Conservation (phyloP, 2,888 invertebrate species). For the Laspeyria flexula region DNA sequence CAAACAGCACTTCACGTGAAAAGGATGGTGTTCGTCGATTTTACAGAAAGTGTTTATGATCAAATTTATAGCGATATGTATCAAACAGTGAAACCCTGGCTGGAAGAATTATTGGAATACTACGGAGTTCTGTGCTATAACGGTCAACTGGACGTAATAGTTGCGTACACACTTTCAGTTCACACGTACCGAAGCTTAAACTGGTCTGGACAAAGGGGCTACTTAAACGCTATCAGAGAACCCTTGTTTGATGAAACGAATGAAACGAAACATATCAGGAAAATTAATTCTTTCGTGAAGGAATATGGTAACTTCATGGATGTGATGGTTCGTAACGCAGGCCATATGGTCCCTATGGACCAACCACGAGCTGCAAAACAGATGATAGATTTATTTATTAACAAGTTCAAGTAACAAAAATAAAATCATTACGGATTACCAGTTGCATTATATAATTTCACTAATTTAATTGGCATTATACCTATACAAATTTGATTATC, state of each 20-base stretch:
- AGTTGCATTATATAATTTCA: too few species aligned
- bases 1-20: conserved; percentile 32
- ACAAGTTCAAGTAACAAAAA: conserved; percentile 18
- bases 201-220: conserved; percentile 31
- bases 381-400: conserved; percentile 26
- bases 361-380: conserved; percentile 72
- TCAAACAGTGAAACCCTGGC: conserved; percentile 31
- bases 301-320: conserved; percentile 70
- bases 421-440: too few species aligned
- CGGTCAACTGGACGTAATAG: conserved; percentile 32
- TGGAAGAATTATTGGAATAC: conserved; percentile 36
- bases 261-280: fast-evolving
- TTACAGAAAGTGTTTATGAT: fast-evolving
- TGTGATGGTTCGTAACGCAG: conserved; percentile 79
- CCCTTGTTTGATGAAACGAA: conserved; percentile 2
- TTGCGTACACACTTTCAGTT: conserved; percentile 32
- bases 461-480: too few species aligned
- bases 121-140: conserved; percentile 41
- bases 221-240: conserved; percentile 13
- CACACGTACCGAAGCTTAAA: conserved; percentile 24
- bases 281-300: conserved; percentile 57
- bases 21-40: fast-evolving
- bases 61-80: fast-evolving
- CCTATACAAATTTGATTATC: too few species aligned
- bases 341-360: conserved; percentile 84